Evolutionary conservation across 2,113 vertebrate genomes (phyloP).

Genomic region (Takifugu bimaculatus): DNA sequence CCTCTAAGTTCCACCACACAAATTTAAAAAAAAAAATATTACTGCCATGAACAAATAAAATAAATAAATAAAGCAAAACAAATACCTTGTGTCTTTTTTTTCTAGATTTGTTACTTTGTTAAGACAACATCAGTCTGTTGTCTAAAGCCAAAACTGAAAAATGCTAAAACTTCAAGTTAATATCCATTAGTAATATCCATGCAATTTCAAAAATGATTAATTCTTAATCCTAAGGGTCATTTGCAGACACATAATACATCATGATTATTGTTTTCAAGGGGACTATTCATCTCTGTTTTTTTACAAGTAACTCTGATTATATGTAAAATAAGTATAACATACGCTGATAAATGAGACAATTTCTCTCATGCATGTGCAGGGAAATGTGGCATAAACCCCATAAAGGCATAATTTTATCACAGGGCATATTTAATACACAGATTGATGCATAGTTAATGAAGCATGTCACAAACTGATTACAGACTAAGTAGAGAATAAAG

Average conservation of each 20-base stretch:
- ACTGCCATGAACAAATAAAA: background rate
- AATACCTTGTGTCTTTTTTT: background rate
- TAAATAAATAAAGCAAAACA: background rate
- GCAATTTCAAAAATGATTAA: background rate
- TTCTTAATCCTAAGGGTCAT: no score
- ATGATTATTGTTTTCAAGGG: no score
- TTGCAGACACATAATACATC: no score
- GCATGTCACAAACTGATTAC: background rate
- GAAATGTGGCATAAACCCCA: slow-evolving; percentile 10
- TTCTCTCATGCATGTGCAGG: slow-evolving; percentile 6
- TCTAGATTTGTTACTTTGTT: background rate
- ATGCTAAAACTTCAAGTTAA: background rate
- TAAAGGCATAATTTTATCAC: slow-evolving; percentile 33
- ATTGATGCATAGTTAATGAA: slow-evolving; percentile 38
- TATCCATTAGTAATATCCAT: background rate
- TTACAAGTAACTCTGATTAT: no score
- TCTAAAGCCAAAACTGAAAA: background rate
- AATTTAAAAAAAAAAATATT: no score
- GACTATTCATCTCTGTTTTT: no score
- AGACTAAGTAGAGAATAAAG: no score
- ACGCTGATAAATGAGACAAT: background rate
- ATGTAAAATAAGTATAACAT: background rate
- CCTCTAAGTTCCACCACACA: background rate
- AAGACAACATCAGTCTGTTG: background rate
- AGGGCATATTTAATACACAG: slow-evolving; percentile 15